Conservation (phyloP, 2,888 invertebrate genomes). For the Agrochola circellaris region DNA sequence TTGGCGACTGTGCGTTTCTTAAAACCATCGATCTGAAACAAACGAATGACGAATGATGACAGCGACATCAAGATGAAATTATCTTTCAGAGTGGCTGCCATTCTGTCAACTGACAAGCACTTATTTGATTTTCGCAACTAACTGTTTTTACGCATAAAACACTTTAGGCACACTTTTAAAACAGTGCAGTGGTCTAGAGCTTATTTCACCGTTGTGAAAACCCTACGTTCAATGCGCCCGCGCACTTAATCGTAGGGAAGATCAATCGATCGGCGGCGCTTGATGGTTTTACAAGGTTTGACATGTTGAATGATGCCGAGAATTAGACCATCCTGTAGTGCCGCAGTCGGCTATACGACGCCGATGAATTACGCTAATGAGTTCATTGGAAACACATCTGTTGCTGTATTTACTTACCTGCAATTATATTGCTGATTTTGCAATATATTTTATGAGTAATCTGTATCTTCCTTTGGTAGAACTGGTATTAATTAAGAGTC, state of each 20-base stretch:
- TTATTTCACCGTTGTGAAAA: slow-evolving; percentile 10
- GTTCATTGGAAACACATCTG: slow-evolving; percentile 18
- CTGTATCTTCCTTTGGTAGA: neutral
- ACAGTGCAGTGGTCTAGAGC: neutral
- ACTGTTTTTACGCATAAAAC: neutral
- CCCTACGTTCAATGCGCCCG: slow-evolving; percentile 45
- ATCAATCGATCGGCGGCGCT: slow-evolving; percentile 51
- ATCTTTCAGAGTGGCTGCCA: neutral
- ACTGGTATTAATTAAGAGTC: neutral
- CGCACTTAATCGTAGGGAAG: slow-evolving; percentile 38
- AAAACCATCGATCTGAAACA: no score
- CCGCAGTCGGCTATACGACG: slow-evolving; percentile 10
- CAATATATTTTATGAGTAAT: neutral
- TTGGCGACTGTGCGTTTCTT: neutral
- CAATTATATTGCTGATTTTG: neutral
- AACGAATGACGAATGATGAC: neutral
- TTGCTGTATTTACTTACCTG: neutral
- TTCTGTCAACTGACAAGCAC: neutral
- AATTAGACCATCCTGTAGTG: slow-evolving; percentile 54
- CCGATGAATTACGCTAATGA: slow-evolving; percentile 26
- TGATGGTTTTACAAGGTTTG: slow-evolving; percentile 63
- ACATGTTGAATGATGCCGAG: slow-evolving; percentile 63
- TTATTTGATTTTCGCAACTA: neutral
- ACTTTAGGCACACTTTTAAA: neutral
- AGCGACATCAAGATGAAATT: neutral